Conservation (phyloP, 92 coral and sea anemone genomes). For the Epizoanthus ramosus region DNA sequence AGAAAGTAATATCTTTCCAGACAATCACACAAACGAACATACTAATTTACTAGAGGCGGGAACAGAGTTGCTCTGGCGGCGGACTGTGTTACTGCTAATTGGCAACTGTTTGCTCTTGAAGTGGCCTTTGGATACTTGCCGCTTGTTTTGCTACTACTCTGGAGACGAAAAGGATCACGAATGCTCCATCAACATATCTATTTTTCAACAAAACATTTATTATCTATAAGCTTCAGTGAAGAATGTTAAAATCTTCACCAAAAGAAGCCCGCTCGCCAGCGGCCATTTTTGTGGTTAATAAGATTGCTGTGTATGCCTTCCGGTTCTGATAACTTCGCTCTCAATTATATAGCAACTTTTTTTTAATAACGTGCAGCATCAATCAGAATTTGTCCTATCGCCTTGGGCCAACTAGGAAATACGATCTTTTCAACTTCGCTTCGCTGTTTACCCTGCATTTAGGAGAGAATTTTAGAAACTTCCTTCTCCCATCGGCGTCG, state of each 20-base stretch:
- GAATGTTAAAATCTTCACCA: constrained; percentile 35
- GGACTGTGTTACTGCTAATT: constrained; percentile 33
- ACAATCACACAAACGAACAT: constrained; percentile 51
- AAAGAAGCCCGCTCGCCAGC: constrained; percentile 41
- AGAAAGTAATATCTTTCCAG: constrained; percentile 42
- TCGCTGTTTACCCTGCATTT: constrained; percentile 73
- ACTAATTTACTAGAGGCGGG: constrained; percentile 58
- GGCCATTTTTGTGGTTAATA: constrained; percentile 49
- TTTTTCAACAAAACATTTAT: not conserved
- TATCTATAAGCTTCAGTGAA: constrained; percentile 3
- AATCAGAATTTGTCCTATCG: constrained; percentile 65
- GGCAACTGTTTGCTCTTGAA: constrained; percentile 29
- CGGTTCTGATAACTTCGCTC: constrained; percentile 61
- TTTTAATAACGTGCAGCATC: constrained; percentile 75
- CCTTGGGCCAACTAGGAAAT: constrained; percentile 89
- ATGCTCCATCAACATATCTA: not conserved
- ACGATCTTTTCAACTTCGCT: constrained; percentile 69
- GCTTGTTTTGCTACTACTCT: not conserved
- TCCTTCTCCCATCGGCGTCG: constrained; percentile 24
- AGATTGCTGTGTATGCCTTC: constrained; percentile 46
- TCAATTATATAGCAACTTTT: constrained; percentile 75
- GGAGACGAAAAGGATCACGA: not conserved
- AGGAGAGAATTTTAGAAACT: constrained; percentile 53
- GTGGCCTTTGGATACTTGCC: not conserved
- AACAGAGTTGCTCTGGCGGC: constrained; percentile 44